phyloP scores from a whole-genome alignment of 2,113 vertebrate genomes.

The Typhlomys cinereus region DNA sequence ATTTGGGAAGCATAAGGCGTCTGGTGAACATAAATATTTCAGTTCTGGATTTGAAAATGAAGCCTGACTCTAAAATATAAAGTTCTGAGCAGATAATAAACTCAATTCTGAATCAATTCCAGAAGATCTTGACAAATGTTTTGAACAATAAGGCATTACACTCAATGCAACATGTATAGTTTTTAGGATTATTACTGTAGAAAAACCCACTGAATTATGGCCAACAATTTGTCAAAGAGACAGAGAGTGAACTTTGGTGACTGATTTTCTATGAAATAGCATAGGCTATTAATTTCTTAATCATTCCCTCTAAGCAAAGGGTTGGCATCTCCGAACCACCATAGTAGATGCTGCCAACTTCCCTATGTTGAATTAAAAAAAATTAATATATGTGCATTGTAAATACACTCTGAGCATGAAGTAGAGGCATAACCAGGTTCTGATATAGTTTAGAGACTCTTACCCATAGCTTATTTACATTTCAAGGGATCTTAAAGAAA shows the following conservation, averaged over 20 bases:
- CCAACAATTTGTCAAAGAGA: slow-evolving; percentile 9
- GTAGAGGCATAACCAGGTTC: neutral
- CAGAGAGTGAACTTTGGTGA: neutral
- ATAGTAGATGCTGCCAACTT: slow-evolving; percentile 42
- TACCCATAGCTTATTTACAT: neutral
- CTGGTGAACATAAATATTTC: neutral
- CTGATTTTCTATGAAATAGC: neutral
- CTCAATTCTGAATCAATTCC: neutral
- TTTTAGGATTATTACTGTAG: neutral
- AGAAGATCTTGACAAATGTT: neutral
- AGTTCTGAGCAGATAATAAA: neutral
- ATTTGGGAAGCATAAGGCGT: neutral
- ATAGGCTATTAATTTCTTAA: neutral
- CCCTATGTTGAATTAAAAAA: slow-evolving; percentile 4
- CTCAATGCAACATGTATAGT: neutral
- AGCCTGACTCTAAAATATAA: neutral
- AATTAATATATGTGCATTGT: neutral
- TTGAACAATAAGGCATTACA: neutral
- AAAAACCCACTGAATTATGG: neutral
- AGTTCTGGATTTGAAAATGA: slow-evolving; percentile 22
- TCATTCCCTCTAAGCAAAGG: slow-evolving; percentile 1
- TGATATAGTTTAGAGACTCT: neutral
- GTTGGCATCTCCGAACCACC: neutral
- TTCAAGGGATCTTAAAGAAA: neutral
- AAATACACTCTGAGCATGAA: neutral